Base-by-base conservation (phyloP, 2,888 invertebrate species). In the Lithophane leautieri region DNA sequence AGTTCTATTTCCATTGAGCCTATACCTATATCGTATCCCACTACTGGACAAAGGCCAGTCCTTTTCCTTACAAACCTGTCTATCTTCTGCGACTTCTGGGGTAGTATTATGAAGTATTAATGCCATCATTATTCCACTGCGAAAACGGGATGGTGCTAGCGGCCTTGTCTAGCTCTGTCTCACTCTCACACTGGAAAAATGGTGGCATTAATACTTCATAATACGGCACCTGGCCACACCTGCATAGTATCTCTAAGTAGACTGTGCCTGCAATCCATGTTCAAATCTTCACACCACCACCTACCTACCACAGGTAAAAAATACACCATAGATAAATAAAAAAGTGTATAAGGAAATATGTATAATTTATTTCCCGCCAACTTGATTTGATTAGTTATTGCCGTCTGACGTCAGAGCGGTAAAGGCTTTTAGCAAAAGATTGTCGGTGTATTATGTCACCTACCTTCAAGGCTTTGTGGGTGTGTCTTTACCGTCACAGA, bases 401-500 rank as follows among this genome's bases (percentile, higher is more conserved):
- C 12, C 25, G 1, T 50, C 16, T 81, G 84, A 84, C 82, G 84
- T 83, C 84, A 83, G 22, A 71, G n/a, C 52, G 25, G 22, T 65
- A 72, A 60, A 70, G 67, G 63, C 69, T 75, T 54, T 61, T 47
- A 78, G 70, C 28, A 66, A 78, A 73, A 70, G 73, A 83, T 73
- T 84, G 77, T 67, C 52, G 25, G 40, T n/a, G 54, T 60, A 52
- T 86, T 87, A 87, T 87, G 81, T 84, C 86, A 86, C 69, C 61
- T 40, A 25, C 34, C 69, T 62, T 63, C 88, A 86, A 88, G 87
- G 88, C 68, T 60, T 60, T 66, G 86, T 88, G 82, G 87, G 87
- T 88, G 87, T 88, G 86, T 88, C 87, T 25, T 47, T 50, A 56
- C 69, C 81, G 78, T 82, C 85, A 78, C 63, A 63, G 65, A 70